A percentile compares a stretch with the other conserved stretches of the same genome.
Evolutionary conservation across 2,113 vertebrate genomes (phyloP).

Genomic region (Mormyrus iriodes): DNA sequence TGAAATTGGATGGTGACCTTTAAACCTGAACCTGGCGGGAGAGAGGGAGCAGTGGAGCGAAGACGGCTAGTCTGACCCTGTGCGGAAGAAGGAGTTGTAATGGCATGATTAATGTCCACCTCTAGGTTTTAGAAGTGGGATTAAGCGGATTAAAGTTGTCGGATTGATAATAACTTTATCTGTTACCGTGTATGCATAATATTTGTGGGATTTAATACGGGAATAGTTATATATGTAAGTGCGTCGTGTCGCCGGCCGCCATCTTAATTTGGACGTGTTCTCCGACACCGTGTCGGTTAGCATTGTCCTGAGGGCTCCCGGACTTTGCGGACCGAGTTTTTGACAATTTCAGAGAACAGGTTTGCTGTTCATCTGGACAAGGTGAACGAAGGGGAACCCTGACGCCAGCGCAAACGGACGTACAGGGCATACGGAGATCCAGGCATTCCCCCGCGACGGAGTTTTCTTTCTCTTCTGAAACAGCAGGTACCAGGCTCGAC

Average conservation of each 20-base stretch:
- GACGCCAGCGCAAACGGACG: no score
- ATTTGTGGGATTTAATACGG: not conserved
- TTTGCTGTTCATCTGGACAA: no score
- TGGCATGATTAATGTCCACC: not conserved
- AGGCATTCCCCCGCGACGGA: no score
- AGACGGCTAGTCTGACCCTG: not conserved
- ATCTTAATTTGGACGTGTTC: not conserved
- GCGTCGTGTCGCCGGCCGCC: no score
- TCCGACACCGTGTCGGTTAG: not conserved
- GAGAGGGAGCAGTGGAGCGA: not conserved
- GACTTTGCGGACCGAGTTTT: no score
- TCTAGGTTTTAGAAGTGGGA: not conserved
- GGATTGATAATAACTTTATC: not conserved
- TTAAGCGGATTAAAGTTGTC: not conserved
- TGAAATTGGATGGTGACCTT: not conserved
- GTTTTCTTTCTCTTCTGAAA: no score
- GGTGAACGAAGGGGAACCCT: no score
- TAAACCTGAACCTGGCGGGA: not conserved
- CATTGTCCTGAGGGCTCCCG: no score
- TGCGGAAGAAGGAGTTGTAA: not conserved
- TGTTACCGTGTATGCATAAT: not conserved
- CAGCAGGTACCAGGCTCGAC: no score
- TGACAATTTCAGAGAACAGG: no score
- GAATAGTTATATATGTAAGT: no score
- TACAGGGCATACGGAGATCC: no score